A percentile compares a stretch with the other conserved stretches of the same genome.
Conservation (phyloP, 2,888 invertebrate genomes). For the Pammene aurita region DNA sequence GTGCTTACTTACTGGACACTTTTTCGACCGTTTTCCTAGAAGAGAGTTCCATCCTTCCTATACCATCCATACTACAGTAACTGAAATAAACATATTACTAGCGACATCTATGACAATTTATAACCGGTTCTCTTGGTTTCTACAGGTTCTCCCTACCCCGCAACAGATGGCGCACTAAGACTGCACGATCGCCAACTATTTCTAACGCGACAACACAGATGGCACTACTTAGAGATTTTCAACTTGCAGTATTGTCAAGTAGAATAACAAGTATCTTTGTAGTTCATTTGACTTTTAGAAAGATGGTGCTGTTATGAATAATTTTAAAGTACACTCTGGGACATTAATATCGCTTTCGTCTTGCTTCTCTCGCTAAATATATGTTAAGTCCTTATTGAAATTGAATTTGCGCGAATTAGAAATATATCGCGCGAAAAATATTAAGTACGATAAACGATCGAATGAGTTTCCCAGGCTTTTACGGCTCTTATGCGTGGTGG, state of each 20-base stretch:
- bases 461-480: too few relatives aligned
- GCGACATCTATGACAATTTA: slow-evolving; percentile 4
- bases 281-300: slow-evolving; percentile 28
- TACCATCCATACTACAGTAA: too few relatives aligned
- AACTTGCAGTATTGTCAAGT: background rate
- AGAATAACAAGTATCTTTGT: background rate
- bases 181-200: background rate
- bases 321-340: background rate
- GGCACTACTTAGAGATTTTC: slow-evolving; percentile 9
- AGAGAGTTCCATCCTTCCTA: too few relatives aligned
- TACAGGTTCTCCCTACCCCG: slow-evolving; percentile 15
- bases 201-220: background rate
- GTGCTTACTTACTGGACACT: too few relatives aligned
- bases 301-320: slow-evolving; percentile 44
- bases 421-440: too few relatives aligned
- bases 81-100: background rate
- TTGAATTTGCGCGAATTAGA: too few relatives aligned
- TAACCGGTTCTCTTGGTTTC: background rate
- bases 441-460: too few relatives aligned
- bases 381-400: too few relatives aligned
- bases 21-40: too few relatives aligned
- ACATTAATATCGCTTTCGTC: background rate
- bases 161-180: slow-evolving; percentile 16
- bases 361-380: too few relatives aligned
- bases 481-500: too few relatives aligned